Percentiles rank a stretch among this genome's conserved stretches.
Evolutionary conservation across 1,140 invertebrate species (phyloP).

Genomic region (Archivesica marissinica): DNA sequence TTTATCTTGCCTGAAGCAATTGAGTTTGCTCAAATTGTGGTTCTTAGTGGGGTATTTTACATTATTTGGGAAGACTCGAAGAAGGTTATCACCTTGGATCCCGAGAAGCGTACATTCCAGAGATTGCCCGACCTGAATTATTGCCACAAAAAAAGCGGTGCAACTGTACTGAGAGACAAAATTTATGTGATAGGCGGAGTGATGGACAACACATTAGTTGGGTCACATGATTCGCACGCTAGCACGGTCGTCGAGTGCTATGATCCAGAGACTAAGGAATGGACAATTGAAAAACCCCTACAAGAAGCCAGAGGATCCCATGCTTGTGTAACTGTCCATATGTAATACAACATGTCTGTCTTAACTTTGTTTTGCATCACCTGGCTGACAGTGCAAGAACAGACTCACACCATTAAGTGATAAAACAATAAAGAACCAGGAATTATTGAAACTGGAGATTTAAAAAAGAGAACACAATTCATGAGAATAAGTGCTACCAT

Average conservation of each 20-base stretch:
- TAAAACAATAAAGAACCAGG: too few relatives aligned
- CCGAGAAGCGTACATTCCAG: slow-evolving; percentile 80
- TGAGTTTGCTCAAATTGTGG: slow-evolving; percentile 80
- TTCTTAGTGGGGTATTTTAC: slow-evolving; percentile 80
- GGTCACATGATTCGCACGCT: slow-evolving; percentile 85
- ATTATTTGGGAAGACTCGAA: slow-evolving; percentile 83
- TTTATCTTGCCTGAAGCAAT: slow-evolving; percentile 81
- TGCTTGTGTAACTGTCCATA: slow-evolving; percentile 79
- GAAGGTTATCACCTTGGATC: slow-evolving; percentile 81
- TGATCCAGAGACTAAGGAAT: slow-evolving; percentile 90
- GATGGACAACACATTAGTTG: slow-evolving; percentile 84
- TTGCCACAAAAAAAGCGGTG: slow-evolving; percentile 84
- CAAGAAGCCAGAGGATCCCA: slow-evolving; percentile 76
- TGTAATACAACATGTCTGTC: slow-evolving; percentile 58
- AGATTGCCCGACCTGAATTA: slow-evolving; percentile 75
- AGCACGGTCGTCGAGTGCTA: slow-evolving; percentile 90
- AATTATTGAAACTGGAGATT: too few relatives aligned
- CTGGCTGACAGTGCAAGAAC: background rate
- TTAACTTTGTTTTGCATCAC: background rate
- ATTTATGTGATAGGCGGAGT: slow-evolving; percentile 94
- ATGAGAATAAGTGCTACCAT: too few relatives aligned
- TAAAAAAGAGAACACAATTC: too few relatives aligned
- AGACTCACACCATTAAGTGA: too few relatives aligned
- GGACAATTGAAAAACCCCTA: slow-evolving; percentile 85
- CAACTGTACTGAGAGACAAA: slow-evolving; percentile 91